These are phyloP conservation scores for chimpanzee (Pan troglodytes) DNA, from an alignment of 2,113 vertebrate genomes.

Conservation along the genomic window NHGRI_mPanTro3-v2.1_pri NC_072404.2:87819001-87819500, in stretches of 20 bases:
- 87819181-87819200: not conserved
- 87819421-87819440: slow-evolving; percentile 42
- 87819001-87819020: not conserved
- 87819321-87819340: not conserved
- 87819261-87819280: not conserved
- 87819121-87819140: slow-evolving; percentile 12
- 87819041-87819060: not conserved
- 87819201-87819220: not conserved
- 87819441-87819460: slow-evolving; percentile 52
- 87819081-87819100: not conserved
- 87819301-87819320: not conserved
- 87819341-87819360: not conserved
- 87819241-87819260: not conserved
- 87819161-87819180: not conserved
- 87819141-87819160: not conserved
- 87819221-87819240: not conserved
- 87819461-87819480: slow-evolving; percentile 46
- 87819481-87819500: slow-evolving; percentile 67
- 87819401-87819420: slow-evolving; percentile 70
- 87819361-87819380: not conserved
- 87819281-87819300: not conserved
- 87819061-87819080: not conserved
- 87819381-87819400: slow-evolving; percentile 68
- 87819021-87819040: not conserved
- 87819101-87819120: slow-evolving; percentile 6